phyloP scores from a whole-genome alignment of 2,113 vertebrate species.

The Aplodontia rufa region DNA sequence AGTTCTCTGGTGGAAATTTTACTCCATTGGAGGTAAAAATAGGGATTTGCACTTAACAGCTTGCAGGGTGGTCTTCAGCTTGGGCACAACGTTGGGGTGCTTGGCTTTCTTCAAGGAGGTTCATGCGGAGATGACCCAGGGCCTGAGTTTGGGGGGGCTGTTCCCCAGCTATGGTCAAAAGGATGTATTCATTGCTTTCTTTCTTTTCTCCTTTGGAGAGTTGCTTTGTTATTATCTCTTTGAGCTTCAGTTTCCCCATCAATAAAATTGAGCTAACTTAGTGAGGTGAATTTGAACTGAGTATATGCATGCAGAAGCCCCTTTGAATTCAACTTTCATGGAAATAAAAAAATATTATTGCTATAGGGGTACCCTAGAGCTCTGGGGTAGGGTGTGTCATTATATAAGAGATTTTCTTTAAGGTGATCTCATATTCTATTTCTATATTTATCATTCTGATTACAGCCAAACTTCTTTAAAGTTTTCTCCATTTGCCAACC shows the following conservation, averaged over 20 bases:
- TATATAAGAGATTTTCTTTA: neutral
- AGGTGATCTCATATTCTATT: neutral
- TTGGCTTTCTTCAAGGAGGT: neutral
- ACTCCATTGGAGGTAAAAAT: conserved; percentile 29
- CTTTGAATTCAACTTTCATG: neutral
- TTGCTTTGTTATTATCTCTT: neutral
- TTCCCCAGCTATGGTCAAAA: neutral
- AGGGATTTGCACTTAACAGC: neutral
- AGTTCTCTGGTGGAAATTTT: conserved; percentile 34
- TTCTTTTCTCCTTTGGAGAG: conserved; percentile 17
- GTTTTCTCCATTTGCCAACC: neutral
- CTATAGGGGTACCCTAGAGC: neutral
- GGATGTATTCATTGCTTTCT: conserved; percentile 1
- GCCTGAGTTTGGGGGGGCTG: neutral
- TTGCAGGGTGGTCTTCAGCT: neutral
- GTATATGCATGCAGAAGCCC: neutral
- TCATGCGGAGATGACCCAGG: neutral
- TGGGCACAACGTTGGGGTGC: no score
- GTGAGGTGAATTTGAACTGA: conserved; percentile 41
- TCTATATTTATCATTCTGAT: neutral
- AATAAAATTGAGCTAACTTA: conserved; percentile 13
- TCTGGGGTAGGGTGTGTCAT: neutral
- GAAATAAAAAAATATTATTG: neutral
- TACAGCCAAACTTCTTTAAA: neutral
- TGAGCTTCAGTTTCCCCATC: conserved; percentile 26